Conservation (phyloP, 2,888 invertebrate species). For the Aproaerema taeniolella region DNA sequence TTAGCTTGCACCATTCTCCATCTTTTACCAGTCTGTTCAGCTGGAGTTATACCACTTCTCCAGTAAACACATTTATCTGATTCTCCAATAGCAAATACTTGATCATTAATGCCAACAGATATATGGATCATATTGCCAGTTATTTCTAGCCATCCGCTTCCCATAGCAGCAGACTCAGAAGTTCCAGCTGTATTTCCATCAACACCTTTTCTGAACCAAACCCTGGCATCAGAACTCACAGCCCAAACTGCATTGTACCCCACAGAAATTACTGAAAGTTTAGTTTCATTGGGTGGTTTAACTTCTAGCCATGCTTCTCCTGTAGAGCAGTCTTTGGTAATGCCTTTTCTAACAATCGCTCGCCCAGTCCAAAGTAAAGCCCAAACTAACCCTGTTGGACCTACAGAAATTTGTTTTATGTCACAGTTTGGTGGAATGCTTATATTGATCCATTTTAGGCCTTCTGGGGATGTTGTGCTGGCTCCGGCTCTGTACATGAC, state of each 20-base stretch:
- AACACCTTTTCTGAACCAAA: constrained; percentile 90
- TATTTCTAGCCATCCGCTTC: constrained; percentile 93
- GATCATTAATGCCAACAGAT: constrained; percentile 92
- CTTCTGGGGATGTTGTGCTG: constrained; percentile 89
- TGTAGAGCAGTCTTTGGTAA: constrained; percentile 85
- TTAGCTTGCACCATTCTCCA: constrained; percentile 90
- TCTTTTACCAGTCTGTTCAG: constrained; percentile 90
- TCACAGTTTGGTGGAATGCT: constrained; percentile 87
- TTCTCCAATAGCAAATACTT: constrained; percentile 91
- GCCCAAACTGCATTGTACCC: constrained; percentile 89
- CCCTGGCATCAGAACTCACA: constrained; percentile 87
- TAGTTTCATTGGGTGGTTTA: constrained; percentile 82
- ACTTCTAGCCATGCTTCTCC: constrained; percentile 89
- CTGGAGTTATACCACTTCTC: constrained; percentile 84
- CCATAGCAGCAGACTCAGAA: constrained; percentile 86
- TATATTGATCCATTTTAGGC: constrained; percentile 89
- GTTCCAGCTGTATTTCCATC: constrained; percentile 83
- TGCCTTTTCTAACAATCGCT: constrained; percentile 87
- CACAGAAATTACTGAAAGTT: constrained; percentile 87
- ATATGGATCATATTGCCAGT: constrained; percentile 89
- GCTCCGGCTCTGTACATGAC: constrained; percentile 93
- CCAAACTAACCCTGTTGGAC: constrained; percentile 92
- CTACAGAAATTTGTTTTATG: constrained; percentile 90
- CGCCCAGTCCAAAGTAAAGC: constrained; percentile 90
- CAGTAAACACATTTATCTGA: constrained; percentile 89